Base-by-base conservation (phyloP, 2,797 vertebrate genomes). In the Odontamblyopus lacepedii region DNA sequence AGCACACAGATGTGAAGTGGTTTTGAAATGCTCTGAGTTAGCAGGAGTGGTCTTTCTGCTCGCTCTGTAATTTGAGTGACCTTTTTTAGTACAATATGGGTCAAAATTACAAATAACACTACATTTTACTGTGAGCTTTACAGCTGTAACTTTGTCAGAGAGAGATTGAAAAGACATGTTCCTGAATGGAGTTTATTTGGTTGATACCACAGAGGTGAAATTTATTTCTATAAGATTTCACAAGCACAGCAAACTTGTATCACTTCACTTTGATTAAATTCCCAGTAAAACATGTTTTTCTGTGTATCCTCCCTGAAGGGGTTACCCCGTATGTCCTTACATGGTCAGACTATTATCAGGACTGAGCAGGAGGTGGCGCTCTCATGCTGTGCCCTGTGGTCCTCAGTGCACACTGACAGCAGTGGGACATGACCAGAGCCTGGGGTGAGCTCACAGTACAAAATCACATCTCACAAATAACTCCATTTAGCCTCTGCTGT, bases 1-100 rank as follows among this genome's bases (percentile, higher is more conserved):
- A 48, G 12, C 69, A 82, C 75, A 77, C 79, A 73, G 61, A 56
- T 68, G 55, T 69, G 63, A 71, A 70, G 63, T 6, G 64, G n/a
- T 16, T 71, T 53, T 26, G 62, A 71, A 81, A 80, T 68, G 59
- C 69, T 59, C 69, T 0, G 68, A 63, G 70, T 63, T 19, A 70
- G 78, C 75, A 75, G 30, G 76, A 75, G 68, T 50, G 50, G 57
- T 65, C 30, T 29, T 41, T 48, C 56, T 51, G 75, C 72, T 44
- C 65, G 23, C 12, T 18, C 38, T n/a, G 27, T 68, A 69, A 77
- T 70, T 68, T 6, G 56, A 70, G 29, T 78, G 53, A 27, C 48
- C 64, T 64, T 41, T 67, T 0, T 13, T 51, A 57, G 55, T 57
- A 57, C 70, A 71, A 29, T 15, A n/a, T 50, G 1, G 72, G 50